Conservation (phyloP, 2,797 vertebrate species). For the Pangasius sanitwongsei region DNA sequence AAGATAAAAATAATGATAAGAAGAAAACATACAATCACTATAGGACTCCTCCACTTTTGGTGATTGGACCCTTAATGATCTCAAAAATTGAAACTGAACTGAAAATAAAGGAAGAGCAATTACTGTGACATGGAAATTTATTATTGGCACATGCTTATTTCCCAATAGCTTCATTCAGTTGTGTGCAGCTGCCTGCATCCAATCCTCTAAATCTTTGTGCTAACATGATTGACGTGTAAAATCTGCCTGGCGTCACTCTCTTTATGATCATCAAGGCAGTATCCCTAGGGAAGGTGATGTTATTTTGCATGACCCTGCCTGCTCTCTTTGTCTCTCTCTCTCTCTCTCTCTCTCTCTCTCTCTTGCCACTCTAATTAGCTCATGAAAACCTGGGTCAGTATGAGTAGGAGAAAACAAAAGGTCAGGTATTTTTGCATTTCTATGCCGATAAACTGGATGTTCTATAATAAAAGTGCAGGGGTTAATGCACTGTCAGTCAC, state of each 20-base stretch:
- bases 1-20: background rate
- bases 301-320: background rate
- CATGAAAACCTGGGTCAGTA: too few species aligned
- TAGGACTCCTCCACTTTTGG: background rate
- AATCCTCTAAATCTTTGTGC: background rate
- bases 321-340: background rate
- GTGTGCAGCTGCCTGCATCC: background rate
- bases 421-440: background rate
- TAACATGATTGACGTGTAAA: background rate
- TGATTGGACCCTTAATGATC: background rate
- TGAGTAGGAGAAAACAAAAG: background rate
- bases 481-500: background rate
- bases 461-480: background rate
- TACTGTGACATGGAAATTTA: background rate
- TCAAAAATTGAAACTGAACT: background rate
- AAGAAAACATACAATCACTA: background rate
- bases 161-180: background rate
- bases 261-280: conserved; percentile 4
- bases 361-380: background rate
- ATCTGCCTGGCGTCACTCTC: background rate
- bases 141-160: conserved; percentile 9
- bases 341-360: conserved; percentile 15
- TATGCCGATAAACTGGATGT: background rate
- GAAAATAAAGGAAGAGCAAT: background rate
- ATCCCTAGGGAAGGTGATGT: background rate